Evolutionary conservation across 2,888 invertebrate genomes (phyloP), one percentile per base, ranked within the genome.

Genomic region (Byasa hedistus): DNA sequence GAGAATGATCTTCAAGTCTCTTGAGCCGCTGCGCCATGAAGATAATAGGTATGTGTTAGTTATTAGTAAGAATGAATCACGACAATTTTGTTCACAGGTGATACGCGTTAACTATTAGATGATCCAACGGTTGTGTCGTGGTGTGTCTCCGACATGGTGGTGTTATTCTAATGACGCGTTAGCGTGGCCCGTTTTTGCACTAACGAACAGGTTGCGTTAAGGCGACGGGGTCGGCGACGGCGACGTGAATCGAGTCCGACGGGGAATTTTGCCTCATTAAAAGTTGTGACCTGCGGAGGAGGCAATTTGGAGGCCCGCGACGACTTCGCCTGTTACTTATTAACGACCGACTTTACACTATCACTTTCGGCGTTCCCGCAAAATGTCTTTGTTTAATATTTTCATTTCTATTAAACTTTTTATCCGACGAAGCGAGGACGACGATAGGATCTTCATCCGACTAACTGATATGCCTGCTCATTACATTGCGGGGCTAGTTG

Each of bases 251-350:
- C 86, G 86, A 76, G 77, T 75, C 78, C 73, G 78, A 85, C 86
- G 83, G 86, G 81, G 91, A 92, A 92, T 91, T 91, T 91, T 78
- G 87, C 86, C 91, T 91, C 91, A 91, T 92, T 92, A 92, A 92
- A 92, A 92, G 85, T 92, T 91, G 89, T 83, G 87, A 90, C 89
- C 89, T 84, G 87, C 82, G 79, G 84, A 85, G 83, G 83, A 86
- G 89, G 88, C 90, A 90, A 90, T 91, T 90, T 90, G 85, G 85
- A 85, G 82, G 79, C 79, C 77, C 80, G 83, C 84, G 80, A 79
- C 80, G 80, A 85, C 84, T 86, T 83, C 78, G 77, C 77, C 79
- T 79, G 80, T 79, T 82, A 81, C 85, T 89, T 89, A 89, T 86
- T 87, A 88, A 87, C 84, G 83, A 84, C 75, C 75, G 82, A 81